These are phyloP conservation scores for Ischnura elegans DNA, from an alignment of 2,888 invertebrate species.

Conservation along the genomic window DNA sequence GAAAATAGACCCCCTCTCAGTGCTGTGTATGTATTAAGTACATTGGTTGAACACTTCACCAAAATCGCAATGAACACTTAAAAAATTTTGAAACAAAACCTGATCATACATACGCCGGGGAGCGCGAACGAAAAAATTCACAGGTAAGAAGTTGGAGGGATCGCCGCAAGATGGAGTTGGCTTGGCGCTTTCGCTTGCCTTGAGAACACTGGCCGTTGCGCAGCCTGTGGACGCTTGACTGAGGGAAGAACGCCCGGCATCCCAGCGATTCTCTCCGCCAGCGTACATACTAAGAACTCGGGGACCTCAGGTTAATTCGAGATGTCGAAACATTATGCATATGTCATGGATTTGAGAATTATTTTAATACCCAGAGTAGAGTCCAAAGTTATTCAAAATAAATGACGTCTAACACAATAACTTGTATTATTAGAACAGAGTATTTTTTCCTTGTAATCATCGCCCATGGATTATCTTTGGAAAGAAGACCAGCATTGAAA, in stretches of 20 bases:
- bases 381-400: no score
- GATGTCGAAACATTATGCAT: no score
- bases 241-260: not conserved
- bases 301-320: not conserved
- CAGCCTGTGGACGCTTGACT: not conserved
- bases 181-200: slow-evolving; percentile 16
- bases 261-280: not conserved
- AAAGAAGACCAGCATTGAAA: no score
- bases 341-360: no score
- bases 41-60: not conserved
- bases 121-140: slow-evolving; percentile 24
- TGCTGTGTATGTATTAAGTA: no score
- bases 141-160: slow-evolving; percentile 35
- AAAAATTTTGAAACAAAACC: not conserved
- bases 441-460: no score
- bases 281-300: no score
- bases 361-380: no score
- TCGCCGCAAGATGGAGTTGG: slow-evolving; percentile 41
- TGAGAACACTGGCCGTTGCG: not conserved
- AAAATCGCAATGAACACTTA: not conserved
- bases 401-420: no score
- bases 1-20: not conserved
- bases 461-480: no score
- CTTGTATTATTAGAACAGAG: no score
- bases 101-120: not conserved